Base-by-base conservation (phyloP, 2,888 invertebrate species). In the Pachymerium ferrugineum region DNA sequence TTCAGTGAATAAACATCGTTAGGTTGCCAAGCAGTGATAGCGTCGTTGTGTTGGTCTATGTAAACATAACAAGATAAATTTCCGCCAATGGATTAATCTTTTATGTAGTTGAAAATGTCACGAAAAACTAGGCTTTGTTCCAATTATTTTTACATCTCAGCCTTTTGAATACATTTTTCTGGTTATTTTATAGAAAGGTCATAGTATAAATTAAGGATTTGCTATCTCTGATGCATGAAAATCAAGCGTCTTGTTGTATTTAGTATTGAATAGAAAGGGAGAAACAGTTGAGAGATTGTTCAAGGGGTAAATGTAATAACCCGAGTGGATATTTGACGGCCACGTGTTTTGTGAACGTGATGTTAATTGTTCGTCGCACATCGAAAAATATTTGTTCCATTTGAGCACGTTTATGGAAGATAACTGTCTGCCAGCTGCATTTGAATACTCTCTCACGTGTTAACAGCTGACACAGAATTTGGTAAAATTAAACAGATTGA, bases 11-110 rank as follows among this genome's bases (percentile, higher is more conserved):
- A 62, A 62, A 62, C 62, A 62, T 38, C 38, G 16, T 62, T n/a
- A 62, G 62, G 62, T 62, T 62, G 62, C 62, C 62, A 62, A 25
- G 62, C 62, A 25, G 62, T 62, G 62, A 62, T 25, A 28, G 62
- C 28, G 28, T 5, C 28, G 62, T 62, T 62, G n/a, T 62, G 62
- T 62, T 62, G 25, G 25, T 14, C 16, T 38, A 28, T 62, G 62
- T 62, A 62, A 62, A 62, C 62, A 62, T 28, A 62, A 16, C n/a
- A 38, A 62, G 62, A 62, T 25, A 28, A 62, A 62, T 62, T 62
- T 22, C 28, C n/a, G n/a, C 28, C 22, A 28, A 62, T 22, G 28
- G 25, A 62, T 62, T 62, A 62, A 62, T 62, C n/a, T 62, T 62
- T 62, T 28, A 62, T 62, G 62, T 62, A 25, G 28, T 28, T n/a